A percentile compares a stretch with the other conserved stretches of the same genome.
Conservation (phyloP, 2,888 invertebrate genomes). For the Odontocerum albicorne region DNA sequence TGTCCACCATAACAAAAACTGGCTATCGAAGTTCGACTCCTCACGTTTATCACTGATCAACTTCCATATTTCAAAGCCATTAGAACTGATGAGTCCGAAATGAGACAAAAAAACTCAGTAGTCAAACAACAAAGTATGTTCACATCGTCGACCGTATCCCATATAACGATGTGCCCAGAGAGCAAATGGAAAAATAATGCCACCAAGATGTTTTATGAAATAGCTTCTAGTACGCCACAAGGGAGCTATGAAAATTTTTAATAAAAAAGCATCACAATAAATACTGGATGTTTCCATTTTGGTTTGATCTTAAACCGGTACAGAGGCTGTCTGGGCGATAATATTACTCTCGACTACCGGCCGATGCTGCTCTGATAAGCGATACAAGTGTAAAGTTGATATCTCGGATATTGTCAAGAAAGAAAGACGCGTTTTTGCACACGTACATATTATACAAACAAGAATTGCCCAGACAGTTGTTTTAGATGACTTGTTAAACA, state of each 20-base stretch:
- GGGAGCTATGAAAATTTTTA: conserved; percentile 9
- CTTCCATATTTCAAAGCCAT: conserved; percentile 12
- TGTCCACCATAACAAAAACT: conserved; percentile 7
- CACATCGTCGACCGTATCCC: background rate
- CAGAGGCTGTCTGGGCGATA: conserved; percentile 5
- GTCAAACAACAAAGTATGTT: background rate
- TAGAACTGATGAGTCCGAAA: conserved; percentile 16
- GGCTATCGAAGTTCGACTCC: conserved; percentile 1
- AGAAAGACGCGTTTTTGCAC: conserved; percentile 28
- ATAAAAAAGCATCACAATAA: conserved; percentile 17
- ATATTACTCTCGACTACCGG: conserved; percentile 12
- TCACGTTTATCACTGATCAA: background rate
- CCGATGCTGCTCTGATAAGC: conserved; percentile 30
- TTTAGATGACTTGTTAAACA: no score
- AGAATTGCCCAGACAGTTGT: no score
- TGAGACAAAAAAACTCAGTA: background rate
- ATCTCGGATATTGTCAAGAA: conserved; percentile 26
- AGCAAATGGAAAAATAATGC: conserved; percentile 18
- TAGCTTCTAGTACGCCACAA: conserved; percentile 5
- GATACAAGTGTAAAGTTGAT: conserved; percentile 31
- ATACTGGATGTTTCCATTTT: conserved; percentile 15
- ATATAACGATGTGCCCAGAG: background rate
- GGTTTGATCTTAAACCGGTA: conserved; percentile 1
- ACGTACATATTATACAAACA: no score
- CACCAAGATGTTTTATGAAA: conserved; percentile 8